A percentile compares a stretch with the other conserved stretches of the same genome.
These are phyloP conservation scores for Microcebus tavaratra DNA, from an alignment of 2,113 vertebrate species.

Conservation along the genomic window DNA sequence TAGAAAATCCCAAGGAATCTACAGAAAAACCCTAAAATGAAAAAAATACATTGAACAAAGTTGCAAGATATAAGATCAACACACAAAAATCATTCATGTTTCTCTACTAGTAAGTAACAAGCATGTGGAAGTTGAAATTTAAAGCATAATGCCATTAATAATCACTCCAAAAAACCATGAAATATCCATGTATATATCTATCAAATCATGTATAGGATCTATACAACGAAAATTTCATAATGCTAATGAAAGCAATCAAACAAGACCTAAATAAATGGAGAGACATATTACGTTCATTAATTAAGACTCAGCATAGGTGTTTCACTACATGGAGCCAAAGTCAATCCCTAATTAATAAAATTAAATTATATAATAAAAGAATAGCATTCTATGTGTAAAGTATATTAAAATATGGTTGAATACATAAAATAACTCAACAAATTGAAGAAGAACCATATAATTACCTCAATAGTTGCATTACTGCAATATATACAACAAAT, in stretches of 20 bases:
- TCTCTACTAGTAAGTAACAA: not conserved
- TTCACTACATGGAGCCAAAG: not conserved
- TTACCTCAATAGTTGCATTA: not conserved
- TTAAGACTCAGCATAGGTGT: not conserved
- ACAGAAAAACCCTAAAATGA: not conserved
- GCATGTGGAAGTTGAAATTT: not conserved
- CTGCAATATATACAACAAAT: not conserved
- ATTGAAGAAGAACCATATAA: not conserved
- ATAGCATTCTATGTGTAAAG: not conserved
- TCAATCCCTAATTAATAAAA: conserved; percentile 22
- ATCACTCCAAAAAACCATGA: not conserved
- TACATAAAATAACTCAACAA: not conserved
- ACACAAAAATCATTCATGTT: not conserved
- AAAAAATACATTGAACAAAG: not conserved
- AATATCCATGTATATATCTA: not conserved
- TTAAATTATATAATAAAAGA: not conserved
- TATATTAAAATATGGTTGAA: not conserved
- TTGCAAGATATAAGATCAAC: not conserved
- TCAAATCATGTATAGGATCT: not conserved
- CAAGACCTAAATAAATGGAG: conserved; percentile 16
- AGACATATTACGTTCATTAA: not conserved
- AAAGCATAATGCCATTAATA: conserved; percentile 24
- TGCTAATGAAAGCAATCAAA: conserved; percentile 20
- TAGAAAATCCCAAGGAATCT: not conserved
- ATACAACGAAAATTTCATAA: not conserved